Conservation (phyloP, 2,113 vertebrate genomes). For the Hipposideros armiger region DNA sequence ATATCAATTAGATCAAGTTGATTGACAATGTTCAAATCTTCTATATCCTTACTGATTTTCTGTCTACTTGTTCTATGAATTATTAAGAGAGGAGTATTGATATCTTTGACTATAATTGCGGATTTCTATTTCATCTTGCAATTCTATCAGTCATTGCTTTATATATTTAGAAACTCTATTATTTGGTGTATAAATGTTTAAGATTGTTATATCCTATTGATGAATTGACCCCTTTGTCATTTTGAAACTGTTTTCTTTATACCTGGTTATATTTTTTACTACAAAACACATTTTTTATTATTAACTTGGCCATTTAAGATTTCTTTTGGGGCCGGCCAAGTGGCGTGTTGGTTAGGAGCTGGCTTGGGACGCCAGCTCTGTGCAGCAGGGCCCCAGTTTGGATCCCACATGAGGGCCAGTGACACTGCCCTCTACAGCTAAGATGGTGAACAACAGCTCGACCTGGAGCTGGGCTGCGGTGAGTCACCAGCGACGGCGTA, state of each 20-base stretch:
- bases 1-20: neutral
- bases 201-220: neutral
- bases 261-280: neutral
- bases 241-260: neutral
- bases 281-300: neutral
- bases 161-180: neutral
- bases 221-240: neutral
- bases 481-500: too few relatives aligned
- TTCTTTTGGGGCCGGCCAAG: neutral
- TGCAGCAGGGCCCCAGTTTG: too few relatives aligned
- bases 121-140: neutral
- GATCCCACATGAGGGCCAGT: too few relatives aligned
- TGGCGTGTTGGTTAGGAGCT: too few relatives aligned
- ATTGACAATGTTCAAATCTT: neutral
- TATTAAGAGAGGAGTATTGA: neutral
- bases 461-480: too few relatives aligned
- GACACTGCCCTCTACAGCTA: too few relatives aligned
- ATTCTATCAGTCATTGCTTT: neutral
- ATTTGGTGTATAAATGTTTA: neutral
- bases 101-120: neutral
- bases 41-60: neutral
- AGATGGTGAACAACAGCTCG: too few relatives aligned
- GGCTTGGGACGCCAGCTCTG: too few relatives aligned
- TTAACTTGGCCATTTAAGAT: neutral
- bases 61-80: neutral